Percentiles rank a stretch among this genome's conserved stretches.
Conservation (phyloP, 2,797 vertebrate species). For the Anas flavirostris region DNA sequence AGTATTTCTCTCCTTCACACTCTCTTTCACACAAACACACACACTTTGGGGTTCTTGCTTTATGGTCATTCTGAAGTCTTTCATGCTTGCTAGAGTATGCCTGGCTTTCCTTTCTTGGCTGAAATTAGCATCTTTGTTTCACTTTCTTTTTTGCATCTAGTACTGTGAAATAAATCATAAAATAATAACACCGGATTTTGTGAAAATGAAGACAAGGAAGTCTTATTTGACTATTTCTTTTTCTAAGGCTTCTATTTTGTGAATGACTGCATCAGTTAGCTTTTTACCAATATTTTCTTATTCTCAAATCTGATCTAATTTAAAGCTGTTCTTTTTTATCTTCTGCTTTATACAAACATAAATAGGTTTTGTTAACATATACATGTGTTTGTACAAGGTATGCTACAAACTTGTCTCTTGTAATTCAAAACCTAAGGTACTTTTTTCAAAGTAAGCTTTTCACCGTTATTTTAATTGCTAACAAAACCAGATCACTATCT, state of each 20-base stretch:
- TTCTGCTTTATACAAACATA: not conserved
- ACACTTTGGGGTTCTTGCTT: not conserved
- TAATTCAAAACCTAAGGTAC: not conserved
- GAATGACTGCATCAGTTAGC: not conserved
- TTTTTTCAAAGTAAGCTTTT: not conserved
- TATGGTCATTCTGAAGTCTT: not conserved
- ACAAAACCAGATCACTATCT: not conserved
- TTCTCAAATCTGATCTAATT: not conserved
- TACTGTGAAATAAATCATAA: not conserved
- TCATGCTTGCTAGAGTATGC: not conserved
- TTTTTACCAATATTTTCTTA: not conserved
- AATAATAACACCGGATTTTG: not conserved
- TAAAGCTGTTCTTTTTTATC: not conserved
- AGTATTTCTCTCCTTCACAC: not conserved
- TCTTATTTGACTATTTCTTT: not conserved
- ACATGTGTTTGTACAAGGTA: no score
- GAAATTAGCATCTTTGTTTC: not conserved
- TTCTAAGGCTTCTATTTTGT: not conserved
- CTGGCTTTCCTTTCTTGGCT: not conserved
- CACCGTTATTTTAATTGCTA: not conserved
- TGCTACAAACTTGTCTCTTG: not conserved
- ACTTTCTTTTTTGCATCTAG: not conserved
- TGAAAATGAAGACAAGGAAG: not conserved
- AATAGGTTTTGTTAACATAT: not conserved
- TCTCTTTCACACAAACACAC: not conserved